Base-by-base conservation (phyloP, 2,113 vertebrate species). In the Platysteira castanea region DNA sequence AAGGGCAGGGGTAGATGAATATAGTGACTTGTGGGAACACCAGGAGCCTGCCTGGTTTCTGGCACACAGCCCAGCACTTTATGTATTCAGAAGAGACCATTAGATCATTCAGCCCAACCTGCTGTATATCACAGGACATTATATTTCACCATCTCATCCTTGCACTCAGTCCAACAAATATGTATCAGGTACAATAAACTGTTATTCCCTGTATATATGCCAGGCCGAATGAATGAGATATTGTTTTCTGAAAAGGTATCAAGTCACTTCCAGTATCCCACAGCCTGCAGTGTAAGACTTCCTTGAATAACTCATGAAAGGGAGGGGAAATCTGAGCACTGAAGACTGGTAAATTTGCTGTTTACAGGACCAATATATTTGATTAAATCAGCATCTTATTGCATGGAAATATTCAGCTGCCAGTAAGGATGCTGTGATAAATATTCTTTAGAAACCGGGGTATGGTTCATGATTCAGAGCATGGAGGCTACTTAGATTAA, bases 1-100 rank as follows among this genome's bases (percentile, higher is more conserved):
- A 53, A 80, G 59, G 37, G 39, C 44, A 74, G 42, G 46, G 33
- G 28, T 3, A 39, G 71, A 80, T 28, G 82, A 85, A 84, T 69
- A 69, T 10, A 78, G 77, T 4, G 35, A 83, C 67, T 81, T 86
- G 63, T 73, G 84, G 91, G 82, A 94, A 90, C 35, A 70, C 50
- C 50, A 90, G 87, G 87, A 95, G 90, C 26, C 94, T 78, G 64
- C 19, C 86, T 92, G 94, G 80, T 89, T 94, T 91, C 87, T 95
- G 93, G 94, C 91, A 92, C n/a, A 14, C 14, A 84, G 90, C 90
- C 93, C 75, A 93, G 87, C 52, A 83, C 74, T 77, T 77, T 54
- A 2, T 52, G 33, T 67, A 70, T 80, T 86, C 63, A 80, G 61
- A 61, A 70, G 54, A 87, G 70, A 87, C 87, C 79, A 93, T 83